Evolutionary conservation across 2,888 invertebrate genomes (phyloP), one percentile per base, ranked within the genome.

Genomic region (Diloba caeruleocephala): DNA sequence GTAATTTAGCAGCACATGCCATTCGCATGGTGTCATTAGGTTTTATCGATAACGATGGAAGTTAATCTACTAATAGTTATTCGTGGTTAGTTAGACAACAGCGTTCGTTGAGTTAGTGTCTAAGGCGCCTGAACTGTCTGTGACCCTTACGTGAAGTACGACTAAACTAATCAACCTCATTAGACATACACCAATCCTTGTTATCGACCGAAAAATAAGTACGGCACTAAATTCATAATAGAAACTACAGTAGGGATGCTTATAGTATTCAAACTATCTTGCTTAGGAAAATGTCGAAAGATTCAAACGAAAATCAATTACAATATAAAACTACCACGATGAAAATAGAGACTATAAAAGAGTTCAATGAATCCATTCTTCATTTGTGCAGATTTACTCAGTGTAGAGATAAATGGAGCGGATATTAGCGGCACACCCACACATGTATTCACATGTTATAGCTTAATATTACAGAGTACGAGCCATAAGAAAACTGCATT

Each of bases 361-460:
- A 76, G 79, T 79, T 79, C 74, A 81, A 70, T 76, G 74, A 66
- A 72, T 73, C 61, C 66, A 72, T 76, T 76, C 65, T 66, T 67
- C 66, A 76, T 79, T 78, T 78, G 76, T 77, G 63, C 74, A 78
- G 73, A 72, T 76, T 79, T 68, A 74, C 65, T 63, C 61, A 59
- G 62, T 74, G 70, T 72, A 73, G 38, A 78, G 75, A 76, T 82
- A 83, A 79, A 84, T 82, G 79, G 79, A 83, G 76, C 84, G 80
- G 79, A 84, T 81, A 84, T 81, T 82, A 84, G 78, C 63, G 71
- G 75, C 70, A 78, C 81, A 74, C 84, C 84, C 74, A 85, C 56
- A 68, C 43, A 44, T 50, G 44, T 82, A 67, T 85, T 84, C 72
- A 67, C 58, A 78, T 75, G 74, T 82, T 79, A 82, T 81, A 75